Evolutionary conservation across 2,797 vertebrate genomes (phyloP).

Genomic region (Darevskia nairensis): DNA sequence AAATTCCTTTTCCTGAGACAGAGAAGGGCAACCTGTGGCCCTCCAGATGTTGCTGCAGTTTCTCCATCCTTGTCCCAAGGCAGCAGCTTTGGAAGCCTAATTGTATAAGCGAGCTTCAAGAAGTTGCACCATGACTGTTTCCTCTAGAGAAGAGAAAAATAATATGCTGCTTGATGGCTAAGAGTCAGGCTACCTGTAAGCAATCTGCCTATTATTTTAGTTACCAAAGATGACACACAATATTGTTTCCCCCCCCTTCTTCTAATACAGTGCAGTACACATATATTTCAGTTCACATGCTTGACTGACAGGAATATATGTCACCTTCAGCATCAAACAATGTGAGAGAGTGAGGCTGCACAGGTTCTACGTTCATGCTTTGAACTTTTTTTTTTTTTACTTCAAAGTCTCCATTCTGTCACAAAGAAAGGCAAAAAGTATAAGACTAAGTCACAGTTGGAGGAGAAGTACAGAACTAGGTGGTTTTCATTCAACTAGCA

Average conservation of each 20-base stretch:
- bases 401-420: constrained; percentile 5
- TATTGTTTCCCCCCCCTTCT: background rate
- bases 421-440: background rate
- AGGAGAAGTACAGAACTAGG: background rate
- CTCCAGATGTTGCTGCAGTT: background rate
- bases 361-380: constrained; percentile 25
- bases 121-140: background rate
- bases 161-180: background rate
- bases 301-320: constrained; percentile 42
- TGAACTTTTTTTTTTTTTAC: background rate
- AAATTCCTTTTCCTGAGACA: no score
- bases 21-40: no score
- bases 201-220: background rate
- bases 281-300: constrained; percentile 18
- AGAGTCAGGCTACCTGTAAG: background rate
- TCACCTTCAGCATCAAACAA: constrained; percentile 22
- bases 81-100: background rate
- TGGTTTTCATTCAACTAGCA: constrained; percentile 11
- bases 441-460: constrained; percentile 16
- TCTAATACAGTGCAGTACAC: background rate
- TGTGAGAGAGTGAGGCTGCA: constrained; percentile 1
- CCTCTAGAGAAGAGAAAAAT: background rate
- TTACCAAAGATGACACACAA: background rate
- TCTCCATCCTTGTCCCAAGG: background rate
- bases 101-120: background rate